These are phyloP conservation scores for Drosophila watanabei DNA, from an alignment of 1,140 invertebrate genomes.

Conservation along the genomic window DNA sequence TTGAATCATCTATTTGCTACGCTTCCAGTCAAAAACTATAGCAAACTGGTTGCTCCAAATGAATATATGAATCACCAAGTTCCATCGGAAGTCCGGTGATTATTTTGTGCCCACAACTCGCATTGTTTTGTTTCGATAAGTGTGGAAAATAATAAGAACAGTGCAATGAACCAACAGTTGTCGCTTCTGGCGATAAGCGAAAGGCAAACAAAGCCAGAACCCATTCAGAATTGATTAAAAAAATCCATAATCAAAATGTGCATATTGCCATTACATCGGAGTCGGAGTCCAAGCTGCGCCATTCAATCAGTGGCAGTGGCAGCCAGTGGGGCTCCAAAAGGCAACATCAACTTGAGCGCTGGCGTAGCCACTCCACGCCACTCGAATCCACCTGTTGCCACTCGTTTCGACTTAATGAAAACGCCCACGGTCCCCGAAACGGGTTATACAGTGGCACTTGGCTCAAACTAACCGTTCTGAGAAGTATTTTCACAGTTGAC, in stretches of 20 bases:
- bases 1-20: slow-evolving; percentile 54
- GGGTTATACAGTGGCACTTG: slow-evolving; percentile 40
- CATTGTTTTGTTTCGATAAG: slow-evolving; percentile 29
- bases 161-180: slow-evolving; percentile 49
- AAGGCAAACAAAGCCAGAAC: slow-evolving; percentile 18
- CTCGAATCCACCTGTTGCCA: slow-evolving; percentile 56
- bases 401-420: slow-evolving; percentile 51
- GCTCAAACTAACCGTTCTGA: not conserved
- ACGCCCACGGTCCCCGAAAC: slow-evolving; percentile 53
- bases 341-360: slow-evolving; percentile 16
- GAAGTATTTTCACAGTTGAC: not conserved
- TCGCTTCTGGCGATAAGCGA: slow-evolving; percentile 51
- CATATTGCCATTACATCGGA: slow-evolving; percentile 41
- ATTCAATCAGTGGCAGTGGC: slow-evolving; percentile 18
- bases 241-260: slow-evolving; percentile 20
- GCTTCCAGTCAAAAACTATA: slow-evolving; percentile 15
- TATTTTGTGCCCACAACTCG: not conserved
- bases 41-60: slow-evolving; percentile 43
- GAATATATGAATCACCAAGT: slow-evolving; percentile 50
- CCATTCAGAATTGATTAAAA: slow-evolving; percentile 24
- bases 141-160: slow-evolving; percentile 20
- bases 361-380: slow-evolving; percentile 34
- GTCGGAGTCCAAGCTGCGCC: slow-evolving; percentile 28
- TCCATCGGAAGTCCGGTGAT: slow-evolving; percentile 59
- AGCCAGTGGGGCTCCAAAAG: slow-evolving; percentile 46